Evolutionary conservation across 2,888 invertebrate species (phyloP), one percentile per base, ranked within the genome.

Genomic region (Cryptophagus acutangulus): DNA sequence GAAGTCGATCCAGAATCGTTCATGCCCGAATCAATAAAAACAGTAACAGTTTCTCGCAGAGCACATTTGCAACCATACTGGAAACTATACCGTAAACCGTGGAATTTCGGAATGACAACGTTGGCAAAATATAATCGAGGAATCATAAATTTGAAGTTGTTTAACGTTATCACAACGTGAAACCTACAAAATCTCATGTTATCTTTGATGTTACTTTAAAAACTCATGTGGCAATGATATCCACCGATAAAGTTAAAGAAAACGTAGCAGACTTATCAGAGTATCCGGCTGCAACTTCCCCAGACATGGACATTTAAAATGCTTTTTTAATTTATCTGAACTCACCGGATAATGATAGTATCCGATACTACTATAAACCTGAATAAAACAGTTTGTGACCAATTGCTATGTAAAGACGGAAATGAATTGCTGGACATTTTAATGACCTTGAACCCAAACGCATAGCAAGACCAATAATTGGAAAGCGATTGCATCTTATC

Each of bases 1-100:
- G 33, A 48, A 35, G 37, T 56, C 29, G 41, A 55, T 40, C 39
- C 49, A 13, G 55, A 62, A 9, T 33, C 48, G n/a, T 48, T 59
- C 33, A 45, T 74, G 14, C 70, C 73, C 2, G 41, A 51, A 26
- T 57, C 56, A 17, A 42, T 74, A 17, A 39, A 47, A 18, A 73
- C 74, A 49, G 74, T 79, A 69, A 75, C 83, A 62, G 66, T 75
- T 48, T 90, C 67, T 77, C n/a, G 87, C 87, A 2, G 78, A 80
- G 30, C 82, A 89, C 63, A 92, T 96, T 51, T 67, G 88, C 8
- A 92, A 92, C 66, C 74, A 80, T 39, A 74, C 73, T 59, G 81
- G 79, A 17, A 74, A 75, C 57, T 72, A 81, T 5, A 77, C 76
- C 38, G 74, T 78, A 53, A 94, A 93, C 72, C 92, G 93, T 33